Evolutionary conservation across 23 tunicate genomes (phyloP).

Genomic region (Oikopleura vanhoeffeni): DNA sequence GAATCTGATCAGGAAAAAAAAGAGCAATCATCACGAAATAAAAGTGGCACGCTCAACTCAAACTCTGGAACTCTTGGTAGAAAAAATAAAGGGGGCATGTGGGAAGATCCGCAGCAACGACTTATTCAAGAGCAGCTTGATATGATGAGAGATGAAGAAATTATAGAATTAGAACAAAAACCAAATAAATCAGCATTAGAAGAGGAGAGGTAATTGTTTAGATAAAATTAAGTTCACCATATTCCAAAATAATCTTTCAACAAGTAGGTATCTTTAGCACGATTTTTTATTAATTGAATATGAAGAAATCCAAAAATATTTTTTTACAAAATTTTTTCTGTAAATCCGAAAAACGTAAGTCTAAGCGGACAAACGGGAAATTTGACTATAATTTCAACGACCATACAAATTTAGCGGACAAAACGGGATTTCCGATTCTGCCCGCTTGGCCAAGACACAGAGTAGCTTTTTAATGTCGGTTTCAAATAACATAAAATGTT

Average conservation of each 20-base stretch:
- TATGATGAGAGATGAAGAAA: constrained; percentile 70
- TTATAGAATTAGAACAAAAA: constrained; percentile 30
- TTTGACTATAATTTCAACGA: no score
- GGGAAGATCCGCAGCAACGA: constrained; percentile 19
- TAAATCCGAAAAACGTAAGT: no score
- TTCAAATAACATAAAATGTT: no score
- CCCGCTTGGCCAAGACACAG: no score
- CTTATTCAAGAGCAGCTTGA: constrained; percentile 67
- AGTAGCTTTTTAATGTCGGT: no score
- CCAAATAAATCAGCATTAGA: constrained; percentile 30
- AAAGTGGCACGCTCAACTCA: neutral
- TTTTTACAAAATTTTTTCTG: no score
- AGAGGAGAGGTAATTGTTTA: constrained; percentile 46
- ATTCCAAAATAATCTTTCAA: neutral
- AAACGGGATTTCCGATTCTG: no score
- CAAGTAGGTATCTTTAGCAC: neutral
- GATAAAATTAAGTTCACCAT: neutral
- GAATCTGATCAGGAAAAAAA: neutral
- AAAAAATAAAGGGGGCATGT: neutral
- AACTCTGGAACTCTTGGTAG: neutral
- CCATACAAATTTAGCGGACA: no score
- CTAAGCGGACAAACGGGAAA: no score
- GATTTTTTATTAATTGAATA: neutral
- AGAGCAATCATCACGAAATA: neutral
- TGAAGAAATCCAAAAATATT: no score